Base-by-base conservation (phyloP, 2,888 invertebrate genomes). In the Hedya salicella region DNA sequence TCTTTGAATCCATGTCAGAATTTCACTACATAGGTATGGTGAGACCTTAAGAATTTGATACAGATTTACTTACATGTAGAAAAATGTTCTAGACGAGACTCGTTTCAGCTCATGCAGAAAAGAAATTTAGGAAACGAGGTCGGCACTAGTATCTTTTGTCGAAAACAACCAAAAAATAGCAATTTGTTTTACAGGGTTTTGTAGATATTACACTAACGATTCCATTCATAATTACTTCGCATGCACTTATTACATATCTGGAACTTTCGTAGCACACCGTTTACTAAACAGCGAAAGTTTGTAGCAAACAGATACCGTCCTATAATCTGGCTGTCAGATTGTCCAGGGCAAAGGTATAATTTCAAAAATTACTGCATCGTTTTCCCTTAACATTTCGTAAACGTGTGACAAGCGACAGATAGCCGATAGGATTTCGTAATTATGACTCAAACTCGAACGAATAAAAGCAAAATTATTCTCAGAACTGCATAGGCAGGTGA, bases 251-350 rank as follows among this genome's bases (percentile, higher is more conserved):
- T 9, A 36, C 9, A 36, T 9, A 9, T 36, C 57, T 57, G 46
- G 32, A 44, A 32, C 19, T n/a, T n/a, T 46, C 44, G 46, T 46
- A 57, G 57, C 44, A 17, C 46, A 19, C 13, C 42, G 44, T 36
- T 44, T 32, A 19, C 54, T 48, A 56, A 40, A 42, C 50, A 59
- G 59, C 32, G 30, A 40, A 56, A 39, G 53, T 49, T 17, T 60
- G 39, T 53, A 50, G 52, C 52, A 30, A 46, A 52, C 40, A 39
- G n/a, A 39, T 44, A 39, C 25, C 46, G 46, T 16, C 17, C 44
- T 57, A 52, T 46, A 60, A 65, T 65, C 39, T 65, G 14, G 39
- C 59, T 53, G 59, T 65, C 65, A 65, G 30, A 59, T 52, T 46
- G 50, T 40, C 39, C 17, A 46, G 57, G n/a, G 42, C 39, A 30